Evolutionary conservation across 2,113 vertebrate genomes (phyloP).

Genomic region (Martes martes): DNA sequence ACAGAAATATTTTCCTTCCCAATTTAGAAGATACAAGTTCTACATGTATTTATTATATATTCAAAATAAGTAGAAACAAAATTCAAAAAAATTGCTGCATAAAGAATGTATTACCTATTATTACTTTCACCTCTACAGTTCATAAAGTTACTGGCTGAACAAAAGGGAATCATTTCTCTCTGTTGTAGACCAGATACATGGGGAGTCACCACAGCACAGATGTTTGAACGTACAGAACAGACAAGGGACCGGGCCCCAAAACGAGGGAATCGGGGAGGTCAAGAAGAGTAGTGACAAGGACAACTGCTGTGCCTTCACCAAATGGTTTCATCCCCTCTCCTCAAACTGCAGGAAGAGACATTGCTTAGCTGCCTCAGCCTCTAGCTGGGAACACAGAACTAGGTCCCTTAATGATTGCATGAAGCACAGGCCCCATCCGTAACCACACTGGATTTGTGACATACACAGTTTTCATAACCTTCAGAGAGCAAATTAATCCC

Average conservation of each 20-base stretch:
- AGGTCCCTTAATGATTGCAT: neutral
- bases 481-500: neutral
- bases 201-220: neutral
- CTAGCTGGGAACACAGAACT: neutral
- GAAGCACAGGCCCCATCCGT: neutral
- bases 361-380: neutral
- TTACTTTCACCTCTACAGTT: neutral
- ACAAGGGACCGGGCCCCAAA: neutral
- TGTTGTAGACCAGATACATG: neutral
- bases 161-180: neutral
- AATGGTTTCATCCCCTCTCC: neutral
- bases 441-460: neutral
- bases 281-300: neutral
- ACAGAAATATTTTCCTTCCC: constrained; percentile 5
- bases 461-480: neutral
- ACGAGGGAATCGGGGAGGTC: neutral
- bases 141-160: neutral
- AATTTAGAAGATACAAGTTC: neutral
- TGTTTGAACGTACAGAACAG: neutral
- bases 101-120: neutral
- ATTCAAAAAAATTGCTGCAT: neutral
- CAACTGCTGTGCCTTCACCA: neutral
- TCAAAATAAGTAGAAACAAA: neutral
- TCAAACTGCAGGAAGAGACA: neutral
- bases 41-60: neutral